Conservation (phyloP, 2,888 invertebrate genomes). For the Apocheima hispidaria region DNA sequence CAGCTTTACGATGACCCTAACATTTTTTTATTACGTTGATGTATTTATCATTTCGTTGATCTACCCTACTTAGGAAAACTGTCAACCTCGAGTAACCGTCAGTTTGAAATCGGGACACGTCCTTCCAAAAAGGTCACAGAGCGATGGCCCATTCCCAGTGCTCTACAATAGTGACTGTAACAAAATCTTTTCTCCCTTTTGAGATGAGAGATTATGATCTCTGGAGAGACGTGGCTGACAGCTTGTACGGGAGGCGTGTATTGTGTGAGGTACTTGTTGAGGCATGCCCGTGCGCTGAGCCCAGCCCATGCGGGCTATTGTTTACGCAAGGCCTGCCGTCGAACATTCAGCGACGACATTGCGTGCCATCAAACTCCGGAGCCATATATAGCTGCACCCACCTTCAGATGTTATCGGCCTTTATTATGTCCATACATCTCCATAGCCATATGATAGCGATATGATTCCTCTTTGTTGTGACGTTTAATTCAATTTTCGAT, state of each 20-base stretch:
- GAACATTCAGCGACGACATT: conserved; percentile 49
- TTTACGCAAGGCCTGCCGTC: conserved; percentile 59
- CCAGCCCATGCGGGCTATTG: conserved; percentile 56
- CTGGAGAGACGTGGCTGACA: conserved; percentile 25
- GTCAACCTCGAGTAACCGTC: conserved; percentile 12
- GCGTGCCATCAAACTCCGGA: conserved; percentile 52
- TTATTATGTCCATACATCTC: conserved; percentile 39
- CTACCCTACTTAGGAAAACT: conserved; percentile 17
- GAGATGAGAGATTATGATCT: conserved; percentile 31
- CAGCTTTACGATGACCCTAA: not conserved
- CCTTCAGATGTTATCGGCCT: conserved; percentile 53
- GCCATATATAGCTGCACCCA: conserved; percentile 61
- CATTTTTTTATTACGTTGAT: not conserved
- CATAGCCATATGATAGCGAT: conserved; percentile 39
- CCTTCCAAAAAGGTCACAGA: conserved; percentile 56
- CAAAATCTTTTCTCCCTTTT: conserved; percentile 30
- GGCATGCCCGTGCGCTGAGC: conserved; percentile 45
- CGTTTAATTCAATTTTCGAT: conserved; percentile 23
- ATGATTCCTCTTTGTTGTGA: conserved; percentile 24
- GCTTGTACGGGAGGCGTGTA: conserved; percentile 38
- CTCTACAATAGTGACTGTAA: conserved; percentile 43
- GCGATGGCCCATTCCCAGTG: conserved; percentile 44
- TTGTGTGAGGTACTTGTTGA: conserved; percentile 45
- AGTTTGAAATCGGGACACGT: conserved; percentile 58
- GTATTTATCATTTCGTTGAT: conserved; percentile 7